A percentile compares a stretch with the other conserved stretches of the same genome.
phyloP scores from a whole-genome alignment of 2,797 vertebrate species.

The Alauda arvensis region DNA sequence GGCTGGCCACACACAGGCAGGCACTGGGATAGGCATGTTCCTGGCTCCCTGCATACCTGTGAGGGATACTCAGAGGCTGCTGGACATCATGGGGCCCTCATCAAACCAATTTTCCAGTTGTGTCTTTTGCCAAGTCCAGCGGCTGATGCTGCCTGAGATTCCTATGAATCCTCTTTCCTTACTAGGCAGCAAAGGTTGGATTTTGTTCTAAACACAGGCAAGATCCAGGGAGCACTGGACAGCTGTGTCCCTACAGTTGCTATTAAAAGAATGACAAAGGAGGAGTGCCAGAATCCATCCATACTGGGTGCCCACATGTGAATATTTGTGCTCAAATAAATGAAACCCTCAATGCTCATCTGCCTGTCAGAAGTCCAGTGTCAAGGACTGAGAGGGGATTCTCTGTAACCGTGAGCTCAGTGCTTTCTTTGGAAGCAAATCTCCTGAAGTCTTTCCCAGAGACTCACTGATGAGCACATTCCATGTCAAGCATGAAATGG shows the following conservation, averaged over 20 bases:
- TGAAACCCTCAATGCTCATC: background rate
- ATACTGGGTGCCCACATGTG: background rate
- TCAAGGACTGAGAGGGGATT: background rate
- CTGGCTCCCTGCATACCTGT: background rate
- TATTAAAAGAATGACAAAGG: background rate
- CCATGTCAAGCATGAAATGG: background rate
- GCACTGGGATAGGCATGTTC: background rate
- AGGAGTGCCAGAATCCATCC: background rate
- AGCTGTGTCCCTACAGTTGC: background rate
- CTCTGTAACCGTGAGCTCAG: background rate
- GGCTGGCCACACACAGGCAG: constrained; percentile 64
- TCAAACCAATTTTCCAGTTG: background rate
- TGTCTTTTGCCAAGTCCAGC: background rate
- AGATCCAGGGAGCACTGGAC: background rate
- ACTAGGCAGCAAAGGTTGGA: background rate
- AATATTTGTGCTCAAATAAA: background rate
- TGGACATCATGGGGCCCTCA: accelerated
- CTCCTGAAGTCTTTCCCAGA: background rate
- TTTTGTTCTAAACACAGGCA: background rate
- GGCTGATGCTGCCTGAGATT: background rate
- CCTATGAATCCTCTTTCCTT: background rate
- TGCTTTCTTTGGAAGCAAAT: background rate
- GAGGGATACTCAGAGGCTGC: background rate
- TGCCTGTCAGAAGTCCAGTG: background rate
- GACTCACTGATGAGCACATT: background rate